Conservation (phyloP, 2,797 vertebrate genomes). For the Coregonus suidteri region DNA sequence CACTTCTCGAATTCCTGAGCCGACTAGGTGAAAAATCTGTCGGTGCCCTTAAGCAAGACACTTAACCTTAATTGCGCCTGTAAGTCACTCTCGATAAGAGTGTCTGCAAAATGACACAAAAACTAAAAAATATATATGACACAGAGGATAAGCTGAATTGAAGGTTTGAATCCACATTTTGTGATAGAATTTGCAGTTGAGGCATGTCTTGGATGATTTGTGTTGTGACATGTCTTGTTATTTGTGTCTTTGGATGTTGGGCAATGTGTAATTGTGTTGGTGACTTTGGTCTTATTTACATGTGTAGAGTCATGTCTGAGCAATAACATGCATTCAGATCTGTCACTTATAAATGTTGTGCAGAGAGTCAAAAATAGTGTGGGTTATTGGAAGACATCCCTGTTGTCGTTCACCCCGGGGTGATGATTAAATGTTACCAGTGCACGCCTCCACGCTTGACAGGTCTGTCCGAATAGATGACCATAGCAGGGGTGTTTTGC, state of each 20-base stretch:
- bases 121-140: background rate
- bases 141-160: conserved; percentile 9
- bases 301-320: conserved; percentile 8
- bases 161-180: background rate
- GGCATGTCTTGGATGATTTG: background rate
- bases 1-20: too few relatives aligned
- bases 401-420: conserved; percentile 23
- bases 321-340: conserved; percentile 22
- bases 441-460: conserved; percentile 27
- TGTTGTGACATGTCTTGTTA: background rate
- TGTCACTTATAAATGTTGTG: conserved; percentile 23
- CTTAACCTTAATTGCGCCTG: too few relatives aligned
- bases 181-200: background rate
- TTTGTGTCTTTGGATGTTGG: background rate
- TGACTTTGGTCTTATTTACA: background rate
- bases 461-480: conserved; percentile 41
- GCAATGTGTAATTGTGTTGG: conserved; percentile 5
- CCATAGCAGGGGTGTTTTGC: conserved; percentile 17
- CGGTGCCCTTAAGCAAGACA: too few relatives aligned
- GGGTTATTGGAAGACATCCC: conserved; percentile 15
- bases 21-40: too few relatives aligned
- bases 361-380: conserved; percentile 34
- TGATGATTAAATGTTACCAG: conserved; percentile 38
- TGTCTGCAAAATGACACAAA: too few relatives aligned
- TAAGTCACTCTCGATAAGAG: too few relatives aligned